A percentile compares a stretch with the other conserved stretches of the same genome.
Conservation (phyloP, 2,113 vertebrate species). For the Dermatemys mawii region DNA sequence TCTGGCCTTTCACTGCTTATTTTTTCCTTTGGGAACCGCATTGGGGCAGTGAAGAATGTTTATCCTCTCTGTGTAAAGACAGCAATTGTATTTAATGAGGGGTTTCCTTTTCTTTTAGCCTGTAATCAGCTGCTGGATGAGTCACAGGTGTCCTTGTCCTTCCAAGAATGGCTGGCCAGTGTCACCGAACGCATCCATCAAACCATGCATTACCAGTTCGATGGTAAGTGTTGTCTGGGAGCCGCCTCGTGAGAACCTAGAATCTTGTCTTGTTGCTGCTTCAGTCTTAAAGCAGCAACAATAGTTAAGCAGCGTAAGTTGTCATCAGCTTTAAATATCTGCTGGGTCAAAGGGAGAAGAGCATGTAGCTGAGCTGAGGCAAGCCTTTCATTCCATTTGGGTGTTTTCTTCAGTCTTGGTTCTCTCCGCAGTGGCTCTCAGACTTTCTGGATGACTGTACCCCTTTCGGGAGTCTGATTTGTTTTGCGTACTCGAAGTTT, state of each 20-base stretch:
- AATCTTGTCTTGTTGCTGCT: background rate
- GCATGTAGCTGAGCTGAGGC: accelerated
- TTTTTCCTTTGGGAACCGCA: background rate
- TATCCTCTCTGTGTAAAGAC: background rate
- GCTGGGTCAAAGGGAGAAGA: accelerated
- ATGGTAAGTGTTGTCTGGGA: slow-evolving; percentile 79
- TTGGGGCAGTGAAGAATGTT: background rate
- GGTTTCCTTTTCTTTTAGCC: slow-evolving; percentile 61
- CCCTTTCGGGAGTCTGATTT: no score
- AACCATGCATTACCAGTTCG: slow-evolving; percentile 93
- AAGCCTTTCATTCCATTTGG: accelerated
- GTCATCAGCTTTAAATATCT: background rate
- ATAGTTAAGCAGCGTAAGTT: background rate
- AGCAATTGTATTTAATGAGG: background rate
- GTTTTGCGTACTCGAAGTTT: no score
- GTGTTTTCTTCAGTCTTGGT: background rate
- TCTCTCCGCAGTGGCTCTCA: accelerated
- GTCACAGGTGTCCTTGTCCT: slow-evolving; percentile 83
- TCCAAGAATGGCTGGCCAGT: slow-evolving; percentile 90
- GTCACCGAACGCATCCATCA: slow-evolving; percentile 93
- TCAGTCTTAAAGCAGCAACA: background rate
- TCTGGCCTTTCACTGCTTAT: background rate
- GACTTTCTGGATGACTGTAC: no score
- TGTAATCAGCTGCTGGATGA: slow-evolving; percentile 86
- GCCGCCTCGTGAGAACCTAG: background rate